phyloP scores from a whole-genome alignment of 2,797 vertebrate genomes.

The Alosa sapidissima region DNA sequence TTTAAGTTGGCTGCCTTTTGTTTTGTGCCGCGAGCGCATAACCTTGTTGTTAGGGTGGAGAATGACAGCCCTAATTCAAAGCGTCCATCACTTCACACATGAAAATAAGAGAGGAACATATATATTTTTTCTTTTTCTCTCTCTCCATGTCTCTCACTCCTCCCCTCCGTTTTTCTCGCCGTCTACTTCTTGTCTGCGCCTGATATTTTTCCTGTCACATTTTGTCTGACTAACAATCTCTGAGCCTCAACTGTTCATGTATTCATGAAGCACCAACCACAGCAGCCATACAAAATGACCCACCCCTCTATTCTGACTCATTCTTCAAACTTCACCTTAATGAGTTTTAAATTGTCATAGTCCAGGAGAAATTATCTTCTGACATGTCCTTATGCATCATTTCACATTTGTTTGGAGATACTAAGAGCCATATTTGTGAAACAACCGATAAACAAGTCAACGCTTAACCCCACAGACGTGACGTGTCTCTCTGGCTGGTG shows the following conservation, averaged over 20 bases:
- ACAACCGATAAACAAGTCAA: not conserved
- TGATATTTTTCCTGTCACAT: not conserved
- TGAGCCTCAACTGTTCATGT: not conserved
- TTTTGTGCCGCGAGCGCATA: not conserved
- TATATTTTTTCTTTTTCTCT: not conserved
- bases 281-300: not conserved
- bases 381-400: not conserved
- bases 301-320: not conserved
- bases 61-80: conserved; percentile 21
- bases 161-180: conserved; percentile 23
- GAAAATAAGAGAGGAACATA: not conserved
- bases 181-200: conserved; percentile 36
- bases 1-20: conserved; percentile 16
- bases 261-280: too few relatives aligned
- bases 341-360: not conserved
- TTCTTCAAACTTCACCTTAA: not conserved
- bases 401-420: not conserved
- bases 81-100: conserved; percentile 8
- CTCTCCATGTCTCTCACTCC: not conserved
- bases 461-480: not conserved
- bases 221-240: conserved; percentile 4
- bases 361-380: not conserved
- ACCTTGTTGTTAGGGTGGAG: not conserved
- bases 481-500: not conserved
- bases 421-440: not conserved